A percentile compares a stretch with the other conserved stretches of the same genome.
Evolutionary conservation across 2,797 vertebrate genomes (phyloP).

Genomic region (Triplophysa bombifrons): DNA sequence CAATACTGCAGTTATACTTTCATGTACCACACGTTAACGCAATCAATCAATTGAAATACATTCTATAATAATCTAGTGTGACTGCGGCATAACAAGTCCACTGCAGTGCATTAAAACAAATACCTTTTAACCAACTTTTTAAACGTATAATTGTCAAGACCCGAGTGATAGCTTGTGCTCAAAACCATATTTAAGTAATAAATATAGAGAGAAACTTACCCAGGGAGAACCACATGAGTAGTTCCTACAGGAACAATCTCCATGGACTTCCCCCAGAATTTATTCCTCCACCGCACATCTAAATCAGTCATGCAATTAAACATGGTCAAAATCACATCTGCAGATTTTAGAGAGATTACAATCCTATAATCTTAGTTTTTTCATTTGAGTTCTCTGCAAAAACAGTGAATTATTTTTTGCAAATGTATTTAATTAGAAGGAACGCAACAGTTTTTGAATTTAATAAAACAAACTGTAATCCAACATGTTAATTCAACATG

Average conservation of each 20-base stretch:
- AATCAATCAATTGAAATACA: too few species aligned
- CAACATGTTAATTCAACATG: neutral
- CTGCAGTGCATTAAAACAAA: too few species aligned
- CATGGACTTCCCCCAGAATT: slow-evolving; percentile 99
- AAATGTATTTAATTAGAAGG: neutral
- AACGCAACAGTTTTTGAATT: too few species aligned
- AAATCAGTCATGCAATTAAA: slow-evolving; percentile 46
- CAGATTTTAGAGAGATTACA: neutral
- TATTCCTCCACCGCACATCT: slow-evolving; percentile 99
- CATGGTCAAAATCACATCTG: slow-evolving; percentile 31
- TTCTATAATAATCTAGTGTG: too few species aligned
- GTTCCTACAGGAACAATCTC: slow-evolving; percentile 96
- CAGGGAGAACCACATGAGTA: slow-evolving; percentile 87
- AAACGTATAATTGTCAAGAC: neutral
- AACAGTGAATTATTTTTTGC: neutral
- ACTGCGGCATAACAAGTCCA: too few species aligned
- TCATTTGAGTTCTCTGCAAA: neutral
- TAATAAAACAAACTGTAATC: neutral
- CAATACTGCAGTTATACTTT: too few species aligned
- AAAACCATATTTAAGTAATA: slow-evolving; percentile 14
- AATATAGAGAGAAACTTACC: slow-evolving; percentile 74
- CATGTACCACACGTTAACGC: too few species aligned
- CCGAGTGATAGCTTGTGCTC: neutral
- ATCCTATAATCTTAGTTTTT: too few species aligned
- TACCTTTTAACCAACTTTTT: neutral